A percentile compares a stretch with the other conserved stretches of the same genome.
These are phyloP conservation scores for Pseudorectes ferrugineus DNA, from an alignment of 2,113 vertebrate genomes.

Conservation along the genomic window DNA sequence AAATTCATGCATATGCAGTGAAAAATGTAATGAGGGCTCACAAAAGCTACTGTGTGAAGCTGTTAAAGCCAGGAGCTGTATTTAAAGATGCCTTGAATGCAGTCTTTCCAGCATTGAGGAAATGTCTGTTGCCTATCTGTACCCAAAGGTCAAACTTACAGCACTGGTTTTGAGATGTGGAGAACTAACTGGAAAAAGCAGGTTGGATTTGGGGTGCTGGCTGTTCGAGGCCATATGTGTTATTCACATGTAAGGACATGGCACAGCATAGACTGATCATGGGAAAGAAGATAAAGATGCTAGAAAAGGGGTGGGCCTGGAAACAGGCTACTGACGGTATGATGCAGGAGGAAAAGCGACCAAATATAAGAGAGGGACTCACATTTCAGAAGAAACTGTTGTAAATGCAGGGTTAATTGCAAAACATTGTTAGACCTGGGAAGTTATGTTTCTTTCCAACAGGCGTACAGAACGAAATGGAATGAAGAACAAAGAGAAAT, in stretches of 20 bases:
- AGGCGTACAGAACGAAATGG: slow-evolving; percentile 58
- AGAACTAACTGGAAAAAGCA: neutral
- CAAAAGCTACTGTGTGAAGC: neutral
- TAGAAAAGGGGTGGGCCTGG: neutral
- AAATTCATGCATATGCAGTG: neutral
- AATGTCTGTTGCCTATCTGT: neutral
- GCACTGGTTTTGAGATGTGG: neutral
- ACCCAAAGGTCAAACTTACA: neutral
- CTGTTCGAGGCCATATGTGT: neutral
- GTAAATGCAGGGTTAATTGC: slow-evolving; percentile 36
- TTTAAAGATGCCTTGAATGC: neutral
- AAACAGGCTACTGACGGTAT: neutral
- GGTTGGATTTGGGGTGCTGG: neutral
- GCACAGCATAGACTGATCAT: neutral
- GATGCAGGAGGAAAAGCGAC: neutral
- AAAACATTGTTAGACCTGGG: slow-evolving; percentile 30
- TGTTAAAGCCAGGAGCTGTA: neutral
- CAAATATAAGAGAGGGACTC: neutral
- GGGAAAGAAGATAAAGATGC: slow-evolving; percentile 20
- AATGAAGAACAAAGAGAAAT: slow-evolving; percentile 61
- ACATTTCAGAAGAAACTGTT: slow-evolving; percentile 36
- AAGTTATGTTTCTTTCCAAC: slow-evolving; percentile 21
- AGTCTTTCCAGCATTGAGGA: neutral
- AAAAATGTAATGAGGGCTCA: slow-evolving; percentile 29
- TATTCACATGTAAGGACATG: neutral